Conservation (phyloP, 2,113 vertebrate species). For the Vireo altiloquus region DNA sequence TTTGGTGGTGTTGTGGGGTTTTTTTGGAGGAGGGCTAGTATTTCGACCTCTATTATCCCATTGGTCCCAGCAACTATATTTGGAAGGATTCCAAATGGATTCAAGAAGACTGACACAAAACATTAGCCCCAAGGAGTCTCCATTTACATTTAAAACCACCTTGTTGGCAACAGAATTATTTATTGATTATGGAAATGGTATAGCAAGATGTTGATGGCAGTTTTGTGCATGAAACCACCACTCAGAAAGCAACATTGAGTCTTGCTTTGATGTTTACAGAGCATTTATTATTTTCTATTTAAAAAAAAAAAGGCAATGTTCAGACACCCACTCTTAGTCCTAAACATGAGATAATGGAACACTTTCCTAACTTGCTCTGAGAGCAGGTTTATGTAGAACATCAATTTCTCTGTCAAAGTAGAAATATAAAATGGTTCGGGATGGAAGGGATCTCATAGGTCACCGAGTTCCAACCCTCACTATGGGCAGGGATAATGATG, state of each 20-base stretch:
- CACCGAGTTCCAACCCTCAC: not conserved
- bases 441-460: not conserved
- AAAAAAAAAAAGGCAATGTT: not conserved
- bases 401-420: not conserved
- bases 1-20: not conserved
- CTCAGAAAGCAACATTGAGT: not conserved
- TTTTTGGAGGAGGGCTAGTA: not conserved
- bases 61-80: not conserved
- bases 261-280: not conserved
- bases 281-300: not conserved
- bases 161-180: not conserved
- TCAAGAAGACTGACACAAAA: not conserved
- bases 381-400: not conserved
- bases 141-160: not conserved
- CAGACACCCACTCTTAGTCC: not conserved
- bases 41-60: not conserved
- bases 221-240: not conserved
- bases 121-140: not conserved
- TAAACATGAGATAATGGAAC: not conserved
- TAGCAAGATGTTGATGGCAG: not conserved
- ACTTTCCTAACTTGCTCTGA: not conserved
- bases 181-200: not conserved
- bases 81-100: not conserved
- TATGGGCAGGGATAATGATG: not conserved
- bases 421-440: not conserved